These are phyloP conservation scores for Ceratoteleas bidentatus DNA, from an alignment of 1,140 invertebrate genomes.

Conservation along the genomic window DNA sequence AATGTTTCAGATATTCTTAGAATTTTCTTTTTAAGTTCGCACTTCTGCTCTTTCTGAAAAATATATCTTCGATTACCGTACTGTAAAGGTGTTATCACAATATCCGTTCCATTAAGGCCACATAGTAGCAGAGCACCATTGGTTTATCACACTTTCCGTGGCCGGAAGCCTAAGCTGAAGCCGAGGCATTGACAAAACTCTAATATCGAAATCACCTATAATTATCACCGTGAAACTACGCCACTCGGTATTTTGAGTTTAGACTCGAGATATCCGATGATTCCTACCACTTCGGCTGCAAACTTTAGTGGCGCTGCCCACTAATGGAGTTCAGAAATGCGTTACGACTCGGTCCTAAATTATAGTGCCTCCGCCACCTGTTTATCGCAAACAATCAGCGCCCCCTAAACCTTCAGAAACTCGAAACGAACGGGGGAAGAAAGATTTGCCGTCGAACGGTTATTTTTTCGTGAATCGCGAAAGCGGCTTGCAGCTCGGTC, in stretches of 20 bases:
- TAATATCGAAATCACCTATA: conserved; percentile 3
- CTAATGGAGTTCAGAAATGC: conserved; percentile 34
- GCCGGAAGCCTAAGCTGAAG: no score
- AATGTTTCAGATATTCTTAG: not conserved
- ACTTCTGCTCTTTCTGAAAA: no score
- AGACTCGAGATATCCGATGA: not conserved
- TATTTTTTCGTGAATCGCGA: not conserved
- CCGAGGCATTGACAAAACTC: not conserved
- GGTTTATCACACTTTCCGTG: no score
- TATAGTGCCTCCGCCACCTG: conserved; percentile 9
- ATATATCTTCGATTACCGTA: no score
- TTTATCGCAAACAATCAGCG: conserved; percentile 26
- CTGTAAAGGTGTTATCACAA: no score
- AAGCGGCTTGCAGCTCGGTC: not conserved
- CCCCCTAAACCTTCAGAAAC: not conserved
- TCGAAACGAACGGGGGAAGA: not conserved
- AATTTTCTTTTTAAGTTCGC: no score
- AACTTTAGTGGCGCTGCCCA: conserved; percentile 17
- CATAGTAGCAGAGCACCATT: no score
- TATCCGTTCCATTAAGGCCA: no score
- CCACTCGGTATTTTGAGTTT: not conserved
- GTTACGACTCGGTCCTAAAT: conserved; percentile 14
- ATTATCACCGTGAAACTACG: conserved; percentile 10
- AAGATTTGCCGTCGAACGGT: not conserved
- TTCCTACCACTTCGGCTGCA: not conserved